Conservation (phyloP, 1,140 invertebrate genomes). For the Zaprionus taronus region DNA sequence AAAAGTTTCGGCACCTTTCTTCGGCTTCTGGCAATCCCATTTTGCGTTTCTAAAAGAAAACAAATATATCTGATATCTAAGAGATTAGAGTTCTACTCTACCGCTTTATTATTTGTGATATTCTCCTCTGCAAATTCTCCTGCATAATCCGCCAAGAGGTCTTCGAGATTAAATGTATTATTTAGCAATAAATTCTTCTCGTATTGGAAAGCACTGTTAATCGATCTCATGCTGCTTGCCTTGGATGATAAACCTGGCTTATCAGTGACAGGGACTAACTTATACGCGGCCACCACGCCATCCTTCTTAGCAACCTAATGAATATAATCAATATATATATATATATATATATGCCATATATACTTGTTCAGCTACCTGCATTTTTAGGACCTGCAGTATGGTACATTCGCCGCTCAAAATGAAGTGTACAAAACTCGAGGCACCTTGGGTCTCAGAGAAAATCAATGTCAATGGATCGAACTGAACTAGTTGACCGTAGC, state of each 20-base stretch:
- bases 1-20: background rate
- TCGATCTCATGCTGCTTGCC: background rate
- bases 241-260: background rate
- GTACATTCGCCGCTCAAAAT: slow-evolving; percentile 79
- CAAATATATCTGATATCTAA: background rate
- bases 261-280: background rate
- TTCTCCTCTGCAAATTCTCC: slow-evolving; percentile 17
- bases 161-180: slow-evolving; percentile 11
- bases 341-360: background rate
- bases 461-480: slow-evolving; percentile 73
- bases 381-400: slow-evolving; percentile 76
- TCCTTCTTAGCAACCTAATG: slow-evolving; percentile 15
- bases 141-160: slow-evolving; percentile 33
- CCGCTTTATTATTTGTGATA: slow-evolving; percentile 8
- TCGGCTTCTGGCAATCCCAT: slow-evolving; percentile 53
- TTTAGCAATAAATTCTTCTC: background rate
- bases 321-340: background rate
- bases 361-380: slow-evolving; percentile 43
- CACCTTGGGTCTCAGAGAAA: slow-evolving; percentile 67
- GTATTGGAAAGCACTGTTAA: background rate
- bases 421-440: slow-evolving; percentile 68
- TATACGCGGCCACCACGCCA: slow-evolving; percentile 19
- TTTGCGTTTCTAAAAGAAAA: slow-evolving; percentile 45
- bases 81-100: background rate
- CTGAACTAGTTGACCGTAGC: slow-evolving; percentile 53